phyloP scores from a whole-genome alignment of 2,797 vertebrate species.

The Peromyscus melanophrys region DNA sequence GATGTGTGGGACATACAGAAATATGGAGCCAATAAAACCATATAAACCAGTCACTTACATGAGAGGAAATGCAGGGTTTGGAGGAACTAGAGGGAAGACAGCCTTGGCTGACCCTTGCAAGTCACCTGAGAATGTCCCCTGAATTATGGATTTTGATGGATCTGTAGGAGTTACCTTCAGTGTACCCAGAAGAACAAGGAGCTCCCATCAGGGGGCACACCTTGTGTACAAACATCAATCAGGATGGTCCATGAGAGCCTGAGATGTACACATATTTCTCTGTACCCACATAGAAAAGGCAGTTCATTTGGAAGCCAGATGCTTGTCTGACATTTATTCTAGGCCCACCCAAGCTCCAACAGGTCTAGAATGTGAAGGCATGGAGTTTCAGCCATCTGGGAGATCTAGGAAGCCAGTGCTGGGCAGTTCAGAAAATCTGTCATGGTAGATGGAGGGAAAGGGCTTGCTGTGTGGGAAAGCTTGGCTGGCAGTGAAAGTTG shows the following conservation, averaged over 20 bases:
- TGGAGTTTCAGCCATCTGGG: neutral
- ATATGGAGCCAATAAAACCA: fast-evolving
- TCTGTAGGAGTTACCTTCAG: neutral
- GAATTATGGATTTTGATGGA: neutral
- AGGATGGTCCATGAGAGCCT: neutral
- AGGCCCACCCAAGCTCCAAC: neutral
- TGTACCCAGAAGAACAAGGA: neutral
- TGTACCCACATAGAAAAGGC: neutral
- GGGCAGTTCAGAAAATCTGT: neutral
- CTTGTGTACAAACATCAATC: neutral
- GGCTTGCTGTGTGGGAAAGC: neutral
- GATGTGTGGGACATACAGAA: neutral
- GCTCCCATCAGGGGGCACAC: too few species aligned
- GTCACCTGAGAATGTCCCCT: neutral
- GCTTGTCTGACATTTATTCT: neutral
- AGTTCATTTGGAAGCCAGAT: neutral
- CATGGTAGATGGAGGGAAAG: neutral
- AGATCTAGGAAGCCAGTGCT: fast-evolving
- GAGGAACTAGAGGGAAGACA: too few species aligned
- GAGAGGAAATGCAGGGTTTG: neutral
- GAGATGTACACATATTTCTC: fast-evolving
- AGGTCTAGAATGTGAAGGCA: fast-evolving
- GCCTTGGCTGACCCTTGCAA: neutral
- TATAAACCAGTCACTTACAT: neutral
- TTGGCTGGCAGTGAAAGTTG: neutral